phyloP scores from a whole-genome alignment of 2,888 invertebrate species.

The Aproaerema taeniolella region DNA sequence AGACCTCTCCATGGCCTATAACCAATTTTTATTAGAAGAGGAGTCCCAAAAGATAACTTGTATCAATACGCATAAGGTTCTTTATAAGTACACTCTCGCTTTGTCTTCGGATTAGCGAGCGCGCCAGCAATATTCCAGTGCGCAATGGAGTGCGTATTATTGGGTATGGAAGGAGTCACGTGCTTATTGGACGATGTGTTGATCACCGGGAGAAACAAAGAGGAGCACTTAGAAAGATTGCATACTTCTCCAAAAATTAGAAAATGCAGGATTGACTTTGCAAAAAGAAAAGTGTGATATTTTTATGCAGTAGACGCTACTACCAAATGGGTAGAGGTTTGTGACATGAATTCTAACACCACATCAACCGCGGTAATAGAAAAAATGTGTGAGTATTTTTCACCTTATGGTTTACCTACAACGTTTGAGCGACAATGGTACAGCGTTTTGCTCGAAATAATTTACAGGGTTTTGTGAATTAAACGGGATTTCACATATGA shows the following conservation, averaged over 20 bases:
- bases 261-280: conserved; percentile 1
- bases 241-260: not conserved
- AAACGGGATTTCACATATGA: conserved; percentile 24
- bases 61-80: conserved; percentile 5
- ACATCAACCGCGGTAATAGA: conserved; percentile 19
- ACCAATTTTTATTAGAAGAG: conserved; percentile 2
- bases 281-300: conserved; percentile 5
- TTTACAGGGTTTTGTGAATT: conserved; percentile 21
- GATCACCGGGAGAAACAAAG: not conserved
- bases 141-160: conserved; percentile 17
- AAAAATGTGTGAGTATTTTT: too few relatives aligned
- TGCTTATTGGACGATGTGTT: not conserved
- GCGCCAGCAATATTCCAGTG: conserved; percentile 21
- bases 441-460: conserved; percentile 20
- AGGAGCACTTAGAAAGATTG: not conserved
- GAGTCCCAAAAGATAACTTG: not conserved
- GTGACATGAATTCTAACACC: conserved; percentile 9
- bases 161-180: conserved; percentile 13
- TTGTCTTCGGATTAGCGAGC: conserved; percentile 18
- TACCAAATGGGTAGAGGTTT: conserved; percentile 20
- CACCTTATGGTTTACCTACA: conserved; percentile 21
- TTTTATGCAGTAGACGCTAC: conserved; percentile 16
- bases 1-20: conserved; percentile 8
- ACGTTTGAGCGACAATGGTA: conserved; percentile 26
- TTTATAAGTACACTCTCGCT: conserved; percentile 12